Base-by-base conservation (phyloP, 2,113 vertebrate genomes). In the Synchiropus splendidus region DNA sequence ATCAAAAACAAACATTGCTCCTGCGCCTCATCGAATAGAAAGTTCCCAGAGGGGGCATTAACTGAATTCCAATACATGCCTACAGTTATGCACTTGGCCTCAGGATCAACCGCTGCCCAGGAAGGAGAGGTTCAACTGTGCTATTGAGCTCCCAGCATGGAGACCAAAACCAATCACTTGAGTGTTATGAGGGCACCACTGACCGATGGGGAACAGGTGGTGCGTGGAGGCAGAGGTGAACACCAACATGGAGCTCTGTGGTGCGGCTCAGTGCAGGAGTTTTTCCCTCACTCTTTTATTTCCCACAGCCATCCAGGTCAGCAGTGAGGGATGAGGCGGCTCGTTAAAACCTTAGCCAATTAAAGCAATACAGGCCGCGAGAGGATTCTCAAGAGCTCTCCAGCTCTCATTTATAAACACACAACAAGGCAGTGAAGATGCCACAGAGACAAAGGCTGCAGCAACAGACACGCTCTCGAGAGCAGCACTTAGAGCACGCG, bases 21-120 rank as follows among this genome's bases (percentile, higher is more conserved):
- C 67, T 81, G 70, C 67, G 75, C 87, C 86, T 75, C 83, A 80
- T 35, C 48, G 68, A 88, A 86, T 75, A 77, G 78, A 82, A 85
- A 84, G 86, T 84, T 85, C 84, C 51, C 33, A 78, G 4, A 73
- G 81, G 75, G 73, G 61, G 53, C 83, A 81, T 79, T 80, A 84
- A 92, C 78, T 89, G 86, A 90, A 90, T 88, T 87, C 83, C 88
- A 83, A 75, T 81, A 86, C 78, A 83, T 79, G 80, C 78, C 73
- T 83, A 45, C 14, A 81, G 84, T 83, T 64, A 78, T 81, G 60
- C 50, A 76, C 62, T 53, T 35, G 75, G 79, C 64, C 79, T 77
- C 58, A 42, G 70, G 58, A 67, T 71, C 61, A 32, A 53, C 52
- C 74, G 66, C 53, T 31, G 70, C 72, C 58, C 54, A 78, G 64